phyloP scores from a whole-genome alignment of 1,140 invertebrate genomes.

The Ceratoteleas bidentatus region DNA sequence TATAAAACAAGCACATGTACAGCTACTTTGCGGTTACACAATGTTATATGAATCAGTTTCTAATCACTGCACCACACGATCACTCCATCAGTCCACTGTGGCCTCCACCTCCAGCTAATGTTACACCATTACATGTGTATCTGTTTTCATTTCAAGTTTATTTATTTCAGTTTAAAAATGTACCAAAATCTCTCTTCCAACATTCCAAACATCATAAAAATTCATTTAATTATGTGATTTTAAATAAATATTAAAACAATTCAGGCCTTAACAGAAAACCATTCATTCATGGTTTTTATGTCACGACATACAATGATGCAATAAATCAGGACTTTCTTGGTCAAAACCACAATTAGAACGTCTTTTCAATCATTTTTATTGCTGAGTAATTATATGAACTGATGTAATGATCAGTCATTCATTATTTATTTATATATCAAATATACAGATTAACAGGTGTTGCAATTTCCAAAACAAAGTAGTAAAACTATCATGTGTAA shows the following conservation, averaged over 20 bases:
- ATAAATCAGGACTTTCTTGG: constrained; percentile 27
- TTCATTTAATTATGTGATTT: background rate
- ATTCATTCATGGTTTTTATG: constrained; percentile 1
- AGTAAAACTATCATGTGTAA: too few species aligned
- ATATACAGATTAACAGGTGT: too few species aligned
- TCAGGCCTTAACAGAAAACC: background rate
- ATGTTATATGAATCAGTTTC: constrained; percentile 69
- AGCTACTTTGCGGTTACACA: constrained; percentile 51
- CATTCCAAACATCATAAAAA: background rate
- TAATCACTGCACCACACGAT: constrained; percentile 73
- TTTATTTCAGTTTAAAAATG: constrained; percentile 33
- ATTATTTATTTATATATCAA: too few species aligned
- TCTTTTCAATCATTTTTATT: background rate
- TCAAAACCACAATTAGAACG: constrained; percentile 29
- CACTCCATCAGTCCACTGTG: constrained; percentile 63
- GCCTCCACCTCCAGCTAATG: constrained; percentile 69
- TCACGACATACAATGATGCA: constrained; percentile 21
- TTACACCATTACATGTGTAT: constrained; percentile 69
- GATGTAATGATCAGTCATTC: background rate
- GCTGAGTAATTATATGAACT: background rate
- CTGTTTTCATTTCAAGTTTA: constrained; percentile 50
- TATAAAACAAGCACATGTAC: constrained; percentile 19
- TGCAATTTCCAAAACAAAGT: too few species aligned
- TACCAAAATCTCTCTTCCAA: constrained; percentile 1
- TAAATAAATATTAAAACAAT: background rate